Conservation (phyloP, 2,113 vertebrate species). For the Laticauda colubrina region DNA sequence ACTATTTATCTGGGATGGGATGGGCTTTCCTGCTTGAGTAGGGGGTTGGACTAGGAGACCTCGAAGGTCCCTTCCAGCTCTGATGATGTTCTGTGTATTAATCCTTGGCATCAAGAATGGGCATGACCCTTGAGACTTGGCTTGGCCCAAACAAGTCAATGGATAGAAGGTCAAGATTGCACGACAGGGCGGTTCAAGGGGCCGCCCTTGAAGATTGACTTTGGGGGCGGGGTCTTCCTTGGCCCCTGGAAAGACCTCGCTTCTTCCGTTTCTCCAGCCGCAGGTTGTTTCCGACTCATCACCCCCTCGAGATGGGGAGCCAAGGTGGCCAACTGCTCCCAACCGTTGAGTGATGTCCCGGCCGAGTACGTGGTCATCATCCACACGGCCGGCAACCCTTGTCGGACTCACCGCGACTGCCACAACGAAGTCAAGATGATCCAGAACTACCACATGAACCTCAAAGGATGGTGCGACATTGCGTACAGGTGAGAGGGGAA, state of each 20-base stretch:
- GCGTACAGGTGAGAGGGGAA: slow-evolving; percentile 72
- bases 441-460: slow-evolving; percentile 49
- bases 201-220: too few species aligned
- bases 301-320: slow-evolving; percentile 44
- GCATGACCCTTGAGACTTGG: not conserved
- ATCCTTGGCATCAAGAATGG: not conserved
- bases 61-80: too few species aligned
- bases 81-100: too few species aligned
- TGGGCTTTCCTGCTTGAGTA: too few species aligned
- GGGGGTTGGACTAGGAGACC: too few species aligned
- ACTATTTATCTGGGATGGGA: too few species aligned
- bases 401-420: slow-evolving; percentile 14
- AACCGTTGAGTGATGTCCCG: slow-evolving; percentile 11
- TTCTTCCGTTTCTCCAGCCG: not conserved
- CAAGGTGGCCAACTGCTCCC: slow-evolving; percentile 20
- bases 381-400: slow-evolving; percentile 19
- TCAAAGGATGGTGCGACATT: slow-evolving; percentile 69
- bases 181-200: too few species aligned
- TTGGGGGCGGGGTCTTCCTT: too few species aligned
- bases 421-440: not conserved
- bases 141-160: not conserved
- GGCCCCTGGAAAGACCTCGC: fast-evolving
- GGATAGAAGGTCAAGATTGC: not conserved
- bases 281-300: slow-evolving; percentile 40
- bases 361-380: slow-evolving; percentile 37